Base-by-base conservation (phyloP, 2,888 invertebrate genomes). In the Parnassius orleans region DNA sequence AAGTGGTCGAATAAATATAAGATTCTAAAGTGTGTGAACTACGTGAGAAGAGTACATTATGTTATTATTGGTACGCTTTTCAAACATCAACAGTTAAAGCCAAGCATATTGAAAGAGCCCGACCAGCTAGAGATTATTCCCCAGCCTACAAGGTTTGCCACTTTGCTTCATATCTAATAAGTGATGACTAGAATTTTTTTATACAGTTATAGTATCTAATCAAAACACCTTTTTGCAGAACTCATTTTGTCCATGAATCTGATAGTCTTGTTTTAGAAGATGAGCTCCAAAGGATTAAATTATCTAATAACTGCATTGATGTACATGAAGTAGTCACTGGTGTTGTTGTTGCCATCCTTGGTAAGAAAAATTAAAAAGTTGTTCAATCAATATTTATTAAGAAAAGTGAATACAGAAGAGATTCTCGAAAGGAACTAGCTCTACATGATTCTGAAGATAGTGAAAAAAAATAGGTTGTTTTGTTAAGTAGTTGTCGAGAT, bases 61-160 rank as follows among this genome's bases (percentile, higher is more conserved):
- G 96, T 97, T 52, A 93, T 99, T 10, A 94, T 98, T 74, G 99
- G 98, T 42, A 98, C 98, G 0, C 82, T 99, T n/a, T 99, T 97
- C 79, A 99, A 99, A 82, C 94, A 97, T 71, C 98, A 98, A 76
- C 94, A 95, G 75, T 87, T 98, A 51, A 98, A 98, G 81, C 98
- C 98, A 0, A 98, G 97, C 66, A 96, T 99, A 77, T 84, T 99
- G 41, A 96, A 96, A 76, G 97, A 98, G 83, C 93, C 97, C 65
- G 97, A 98, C 83, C 97, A 98, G 81, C 93, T 97, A 73, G 96
- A 97, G 83, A 88, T 98, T 60, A 92, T 95, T 55, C 95, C 96
- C 0, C 97, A 97, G 78, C 94, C 95, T 9, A 81, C 84, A 5
- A 91, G 93, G 78, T 90, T 83, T 57, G 65, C 12, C 19, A 12